Evolutionary conservation across 2,113 vertebrate species (phyloP), one percentile per base, ranked within the genome.

Genomic region (Phrynosoma platyrhinos): DNA sequence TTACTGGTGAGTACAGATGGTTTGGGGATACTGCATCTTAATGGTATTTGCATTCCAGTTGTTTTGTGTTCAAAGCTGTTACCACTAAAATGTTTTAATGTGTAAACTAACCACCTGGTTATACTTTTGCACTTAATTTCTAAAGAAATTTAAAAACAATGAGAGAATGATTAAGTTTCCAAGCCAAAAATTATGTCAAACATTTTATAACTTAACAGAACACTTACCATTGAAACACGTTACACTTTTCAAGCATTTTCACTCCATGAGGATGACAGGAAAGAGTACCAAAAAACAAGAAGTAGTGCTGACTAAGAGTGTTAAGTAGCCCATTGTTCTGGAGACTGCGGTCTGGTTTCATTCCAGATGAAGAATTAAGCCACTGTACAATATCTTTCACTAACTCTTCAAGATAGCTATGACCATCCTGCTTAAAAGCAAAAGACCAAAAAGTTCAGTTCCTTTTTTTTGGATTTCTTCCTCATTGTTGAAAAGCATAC

Each of bases 301-400:
- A 99, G 97, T 99, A 99, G 97, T 99, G 98, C 96, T 99, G 98
- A 96, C 98, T 98, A 91, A 99, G 98, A 2, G 98, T 99, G 93
- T 97, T 99, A 92, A 99, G 96, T 89, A 99, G 97, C 32, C 98
- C 98, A 78, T 99, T 99, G 91, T 98, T 99, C 91, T 99, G 98
- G 90, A 99, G 97, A 92, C 98, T 98, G 90, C 98, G 97, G 94
- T 99, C 98, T 0, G 98, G 97, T 94, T 99, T 99, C 93, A 98
- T 97, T 75, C 99, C 98, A 12, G 98, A 98, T 69, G 98, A 98
- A 0, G 96, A 97, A 74, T 97, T 98, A 18, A 99, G 97, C 99
- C 99, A 99, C 18, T 96, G 96, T 84, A 99, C 98, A 95, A 99
- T 98, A 96, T 99, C 99, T 93, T 96, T 98, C 88, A 99, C 98